These are phyloP conservation scores for Campoletis raptor DNA, from an alignment of 2,888 invertebrate species.

Conservation along the genomic window DNA sequence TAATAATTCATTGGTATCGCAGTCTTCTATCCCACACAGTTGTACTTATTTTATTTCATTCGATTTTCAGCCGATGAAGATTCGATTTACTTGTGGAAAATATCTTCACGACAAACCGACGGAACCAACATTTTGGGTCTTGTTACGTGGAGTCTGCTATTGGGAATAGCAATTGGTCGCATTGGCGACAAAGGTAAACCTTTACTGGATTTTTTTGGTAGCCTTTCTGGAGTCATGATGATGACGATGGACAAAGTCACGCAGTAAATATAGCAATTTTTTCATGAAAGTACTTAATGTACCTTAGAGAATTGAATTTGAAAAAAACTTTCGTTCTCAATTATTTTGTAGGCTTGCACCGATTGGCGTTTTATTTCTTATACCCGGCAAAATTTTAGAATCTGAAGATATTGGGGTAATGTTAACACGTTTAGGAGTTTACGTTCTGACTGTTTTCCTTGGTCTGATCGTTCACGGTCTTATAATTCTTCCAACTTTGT, in stretches of 20 bases:
- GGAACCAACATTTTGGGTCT: slow-evolving; percentile 95
- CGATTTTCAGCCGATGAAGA: not conserved
- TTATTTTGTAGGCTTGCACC: slow-evolving; percentile 91
- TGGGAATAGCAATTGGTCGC: slow-evolving; percentile 95
- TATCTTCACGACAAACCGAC: slow-evolving; percentile 89
- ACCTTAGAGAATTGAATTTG: not conserved
- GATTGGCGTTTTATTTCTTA: slow-evolving; percentile 94
- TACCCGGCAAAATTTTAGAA: slow-evolving; percentile 95
- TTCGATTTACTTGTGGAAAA: slow-evolving; percentile 86
- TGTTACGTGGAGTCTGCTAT: slow-evolving; percentile 92
- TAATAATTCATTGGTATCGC: not conserved
- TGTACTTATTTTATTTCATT: not conserved
- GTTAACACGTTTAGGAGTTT: slow-evolving; percentile 94
- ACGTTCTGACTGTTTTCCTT: slow-evolving; percentile 95
- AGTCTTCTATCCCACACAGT: not conserved
- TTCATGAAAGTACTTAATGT: not conserved
- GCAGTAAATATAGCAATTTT: slow-evolving; percentile 87
- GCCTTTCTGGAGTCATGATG: slow-evolving; percentile 96
- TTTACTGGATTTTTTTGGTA: slow-evolving; percentile 93
- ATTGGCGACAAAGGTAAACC: slow-evolving; percentile 92
- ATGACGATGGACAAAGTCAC: slow-evolving; percentile 97
- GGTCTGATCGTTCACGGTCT: slow-evolving; percentile 97
- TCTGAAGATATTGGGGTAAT: slow-evolving; percentile 93
- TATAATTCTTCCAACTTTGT: slow-evolving; percentile 94
- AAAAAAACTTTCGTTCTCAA: slow-evolving; percentile 37